Base-by-base conservation (phyloP, 2,797 vertebrate genomes). In the Chanos chanos region DNA sequence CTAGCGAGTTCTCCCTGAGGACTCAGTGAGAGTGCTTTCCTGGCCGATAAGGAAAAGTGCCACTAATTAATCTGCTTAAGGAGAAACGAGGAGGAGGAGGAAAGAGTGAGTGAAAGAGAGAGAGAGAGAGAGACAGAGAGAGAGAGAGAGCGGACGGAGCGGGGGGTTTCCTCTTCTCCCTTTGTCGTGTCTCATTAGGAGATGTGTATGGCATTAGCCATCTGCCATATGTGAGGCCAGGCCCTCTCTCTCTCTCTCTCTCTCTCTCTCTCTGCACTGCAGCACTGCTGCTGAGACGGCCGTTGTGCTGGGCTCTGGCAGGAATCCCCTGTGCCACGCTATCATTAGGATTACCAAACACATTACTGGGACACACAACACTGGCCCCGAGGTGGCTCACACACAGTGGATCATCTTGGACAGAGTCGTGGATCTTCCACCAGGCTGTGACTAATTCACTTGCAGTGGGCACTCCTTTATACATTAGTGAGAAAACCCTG, bases 21-120 rank as follows among this genome's bases (percentile, higher is more conserved):
- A 71, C 62, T 49, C 30, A 7, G 57, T 27, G 54, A 62, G 61
- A 81, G 74, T 63, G 65, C 73, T 76, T 79, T 76, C 70, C 66
- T 71, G 63, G 59, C 63, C n/a, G 73, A 77, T 76, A 76, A 77
- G 76, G 64, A 43, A 74, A 76, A 75, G 68, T 74, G 70, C 70
- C 43, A 61, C 71, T 79, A 81, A 81, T 78, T 81, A 79, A 81
- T 77, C 77, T 74, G 66, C 77, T 81, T 76, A 75, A 69, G 50
- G 47, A 70, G 56, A 47, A 56, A 34, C 22, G 31, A 56, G 25
- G 56, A 51, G 22, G 53, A 64, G 55, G 68, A 60, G 22, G 63
- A 61, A 15, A 37, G 36, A 7, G 39, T 56, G 57, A 52, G 34
- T n/a, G 51, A 64, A 52, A 9, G 36, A 44, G 25, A 47, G 40